Base-by-base conservation (phyloP, 2,797 vertebrate species). In the Erithacus rubecula region DNA sequence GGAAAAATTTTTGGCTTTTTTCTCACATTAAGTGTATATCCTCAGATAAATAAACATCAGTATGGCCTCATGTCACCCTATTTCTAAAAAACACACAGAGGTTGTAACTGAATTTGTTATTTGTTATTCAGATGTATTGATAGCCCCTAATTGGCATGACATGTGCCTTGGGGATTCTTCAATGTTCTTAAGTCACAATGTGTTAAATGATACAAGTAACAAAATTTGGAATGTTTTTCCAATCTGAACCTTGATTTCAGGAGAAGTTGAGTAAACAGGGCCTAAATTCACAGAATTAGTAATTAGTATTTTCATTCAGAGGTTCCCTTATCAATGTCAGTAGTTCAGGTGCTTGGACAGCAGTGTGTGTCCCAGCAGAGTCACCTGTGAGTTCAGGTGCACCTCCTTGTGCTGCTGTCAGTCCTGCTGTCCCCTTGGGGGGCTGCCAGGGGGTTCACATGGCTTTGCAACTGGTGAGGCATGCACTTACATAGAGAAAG, bases 41-140 rank as follows among this genome's bases (percentile, higher is more conserved):
- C 34, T 87, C 60, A 80, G 30, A 18, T 74, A 67, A 87, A 87
- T 60, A 89, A 87, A 70, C 22, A 36, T 60, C 52, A 80, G 16
- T n/a, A 43, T n/a, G 47, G 36, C 37, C 39, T 79, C 26, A 10
- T 60, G 36, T 59, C 37, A 80, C 74, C 44, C 52, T 36, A 53
- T 72, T 85, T 92, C n/a, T 20, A 5, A 83, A 87, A 84, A 10
- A 39, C 37, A 70, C 39, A 55, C 10, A 68, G 30, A 22, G 14
- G 19, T 65, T 89, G 34, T 58, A 75, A 71, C 7, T 80, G 15
- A 83, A 39, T 90, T 91, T 94, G 65, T 92, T 91, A 77, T 89
- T 95, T 94, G 65, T 92, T 91, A 75, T 89, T 95, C 82, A 75
- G 69, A 85, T 91, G 41, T 81, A 83, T 2, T 74, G 71, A 89